Base-by-base conservation (phyloP, 2,888 invertebrate species). In the Chydorus sphaericus region DNA sequence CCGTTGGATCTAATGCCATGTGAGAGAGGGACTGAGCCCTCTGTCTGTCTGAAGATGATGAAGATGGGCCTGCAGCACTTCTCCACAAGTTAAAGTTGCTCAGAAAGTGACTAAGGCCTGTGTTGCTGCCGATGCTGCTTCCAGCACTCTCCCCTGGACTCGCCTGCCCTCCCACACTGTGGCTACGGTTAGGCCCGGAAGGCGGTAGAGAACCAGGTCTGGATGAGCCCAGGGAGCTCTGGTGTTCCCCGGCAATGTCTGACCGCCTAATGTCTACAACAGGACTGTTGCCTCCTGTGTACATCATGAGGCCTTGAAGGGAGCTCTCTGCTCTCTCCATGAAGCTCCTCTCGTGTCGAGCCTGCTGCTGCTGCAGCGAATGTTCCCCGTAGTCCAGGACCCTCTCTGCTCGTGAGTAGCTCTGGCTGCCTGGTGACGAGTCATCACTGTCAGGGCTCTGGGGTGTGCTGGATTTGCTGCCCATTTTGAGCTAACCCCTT, bases 11-110 rank as follows among this genome's bases (percentile, higher is more conserved):
- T 26, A 29, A 33, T 14, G 48, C 28, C 39, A 55, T 55, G 23
- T 54, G 53, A 11, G 86, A 86, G 62, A 88, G 70, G 33, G 86
- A 86, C 60, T 87, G 77, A 52, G 88, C 87, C 62, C 89, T 76
- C 71, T 88, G 87, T 62, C 88, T 75, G 68, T 86, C 86, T 23
- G 48, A 14, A 31, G 49, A 16, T 33, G 52, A 52, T n/a, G n/a
- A 28, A 20, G 36, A 36, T 16, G 53, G 28, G 23, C 53, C 37
- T 18, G 36, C 23, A 23, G 33, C 36, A 23, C 20, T 39, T 36
- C 52, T 52, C 55, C 55, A 55, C 37, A 55, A 48, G 36, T 39
- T 55, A 37, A 55, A 48, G 28, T 49, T 55, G 49, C 48, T 55
- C 6, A 55, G 36, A 16, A 55, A 55, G 8, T 48, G 31, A n/a